Conservation (phyloP, 2,797 vertebrate genomes). For the Scolopax bukidnonensis region DNA sequence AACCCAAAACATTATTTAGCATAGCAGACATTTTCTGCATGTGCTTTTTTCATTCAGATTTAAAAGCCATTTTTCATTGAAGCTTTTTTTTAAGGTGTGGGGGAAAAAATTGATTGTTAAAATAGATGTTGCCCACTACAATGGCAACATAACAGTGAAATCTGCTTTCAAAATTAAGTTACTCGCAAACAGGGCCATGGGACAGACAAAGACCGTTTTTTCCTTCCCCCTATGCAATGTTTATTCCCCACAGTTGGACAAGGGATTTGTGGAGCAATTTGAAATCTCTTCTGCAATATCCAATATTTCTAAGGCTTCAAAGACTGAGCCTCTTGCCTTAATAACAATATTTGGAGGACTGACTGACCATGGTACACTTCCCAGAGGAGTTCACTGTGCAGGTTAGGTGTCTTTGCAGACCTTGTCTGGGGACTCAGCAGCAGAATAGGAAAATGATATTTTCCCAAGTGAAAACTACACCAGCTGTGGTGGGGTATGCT, state of each 20-base stretch:
- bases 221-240: rapidly evolving
- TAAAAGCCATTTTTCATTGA: background rate
- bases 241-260: background rate
- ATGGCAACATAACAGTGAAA: background rate
- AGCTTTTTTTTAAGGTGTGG: background rate
- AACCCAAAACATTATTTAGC: background rate
- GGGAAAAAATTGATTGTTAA: background rate
- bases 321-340: background rate
- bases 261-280: background rate
- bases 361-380: background rate
- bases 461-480: background rate
- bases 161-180: slow-evolving; percentile 1
- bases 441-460: background rate
- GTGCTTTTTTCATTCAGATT: background rate
- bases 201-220: background rate
- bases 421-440: background rate
- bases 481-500: background rate
- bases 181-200: background rate
- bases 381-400: background rate
- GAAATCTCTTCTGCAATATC: background rate
- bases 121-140: background rate
- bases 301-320: background rate
- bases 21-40: background rate
- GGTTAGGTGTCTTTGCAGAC: background rate
- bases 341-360: background rate